Percentiles rank a stretch among this genome's conserved stretches.
phyloP scores from a whole-genome alignment of 1,140 invertebrate genomes.

The Leptopilina clavipes region DNA sequence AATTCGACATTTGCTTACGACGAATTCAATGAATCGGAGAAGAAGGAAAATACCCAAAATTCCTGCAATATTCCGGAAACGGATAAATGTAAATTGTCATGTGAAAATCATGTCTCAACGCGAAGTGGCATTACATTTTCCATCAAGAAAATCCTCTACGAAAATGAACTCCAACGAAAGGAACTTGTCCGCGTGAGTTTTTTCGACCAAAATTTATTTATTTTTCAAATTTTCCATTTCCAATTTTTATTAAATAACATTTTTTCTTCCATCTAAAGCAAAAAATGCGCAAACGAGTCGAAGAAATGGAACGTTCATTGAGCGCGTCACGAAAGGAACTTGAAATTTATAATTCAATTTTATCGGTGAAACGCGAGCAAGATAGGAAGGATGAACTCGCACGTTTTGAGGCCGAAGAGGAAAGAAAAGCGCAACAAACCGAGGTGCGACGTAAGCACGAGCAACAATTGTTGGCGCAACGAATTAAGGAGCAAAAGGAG shows the following conservation, averaged over 20 bases:
- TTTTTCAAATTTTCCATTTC: too few relatives aligned
- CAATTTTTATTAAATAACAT: neutral
- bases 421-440: constrained; percentile 62
- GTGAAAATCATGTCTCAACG: constrained; percentile 52
- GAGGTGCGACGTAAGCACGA: constrained; percentile 69
- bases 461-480: constrained; percentile 66
- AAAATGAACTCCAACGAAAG: constrained; percentile 65
- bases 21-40: constrained; percentile 44
- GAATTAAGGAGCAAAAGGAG: constrained; percentile 64
- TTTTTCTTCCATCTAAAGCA: constrained; percentile 52
- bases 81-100: constrained; percentile 40
- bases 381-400: constrained; percentile 61
- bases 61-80: constrained; percentile 48
- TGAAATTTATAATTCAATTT: constrained; percentile 57
- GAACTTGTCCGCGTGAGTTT: constrained; percentile 65
- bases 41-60: constrained; percentile 57
- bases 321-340: constrained; percentile 63
- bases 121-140: constrained; percentile 65
- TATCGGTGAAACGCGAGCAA: constrained; percentile 66
- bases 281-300: constrained; percentile 58
- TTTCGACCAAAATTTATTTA: constrained; percentile 1
- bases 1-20: constrained; percentile 45
- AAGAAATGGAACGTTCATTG: constrained; percentile 68
- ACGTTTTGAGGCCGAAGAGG: constrained; percentile 63
- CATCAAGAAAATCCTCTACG: constrained; percentile 64